Base-by-base conservation (phyloP, 2,888 invertebrate species). In the Drosophila vallismaia region DNA sequence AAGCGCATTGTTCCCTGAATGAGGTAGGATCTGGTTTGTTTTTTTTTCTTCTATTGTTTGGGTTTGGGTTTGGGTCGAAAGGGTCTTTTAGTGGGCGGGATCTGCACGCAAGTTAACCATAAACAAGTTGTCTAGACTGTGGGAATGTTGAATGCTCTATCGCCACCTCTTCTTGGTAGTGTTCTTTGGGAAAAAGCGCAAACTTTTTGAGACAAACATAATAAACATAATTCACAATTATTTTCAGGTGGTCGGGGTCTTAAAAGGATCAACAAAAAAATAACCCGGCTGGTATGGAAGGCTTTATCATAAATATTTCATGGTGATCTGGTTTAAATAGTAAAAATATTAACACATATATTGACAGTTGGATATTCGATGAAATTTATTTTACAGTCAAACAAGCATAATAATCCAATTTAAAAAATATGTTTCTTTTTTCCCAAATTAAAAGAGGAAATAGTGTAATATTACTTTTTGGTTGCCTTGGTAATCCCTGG, bases 101-200 rank as follows among this genome's bases (percentile, higher is more conserved):
- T 60, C 51, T 68, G 80, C 81, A 81, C 80, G 86, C 81, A 81
- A 86, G 73, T 84, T 76, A 75, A 71, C 75, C 80, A 71, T 77
- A 82, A 86, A 75, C 73, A 83, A 79, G 80, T 68, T 72, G 77
- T 80, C 83, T 77, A 80, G 77, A 77, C 76, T 58, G 40, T 53
- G 57, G 71, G 48, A 70, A 67, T 62, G 67, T 57, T 72, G 64
- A 49, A 68, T 59, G 52, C 64, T 54, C 66, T 58, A 71, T 70
- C 54, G 49, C 62, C 53, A 59, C 50, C 60, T 50, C 51, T 40
- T 29, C 52, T 44, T 7, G 24, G 29, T 45, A n/a, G 49, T 29
- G 55, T 55, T 67, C 50, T 63, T 50, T 36, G 50, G 12, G 26
- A 33, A 38, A 48, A 31, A 49, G 10, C 29, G 46, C 38, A 4